Evolutionary conservation across 2,888 invertebrate genomes (phyloP).

Genomic region (Ophion costatus): DNA sequence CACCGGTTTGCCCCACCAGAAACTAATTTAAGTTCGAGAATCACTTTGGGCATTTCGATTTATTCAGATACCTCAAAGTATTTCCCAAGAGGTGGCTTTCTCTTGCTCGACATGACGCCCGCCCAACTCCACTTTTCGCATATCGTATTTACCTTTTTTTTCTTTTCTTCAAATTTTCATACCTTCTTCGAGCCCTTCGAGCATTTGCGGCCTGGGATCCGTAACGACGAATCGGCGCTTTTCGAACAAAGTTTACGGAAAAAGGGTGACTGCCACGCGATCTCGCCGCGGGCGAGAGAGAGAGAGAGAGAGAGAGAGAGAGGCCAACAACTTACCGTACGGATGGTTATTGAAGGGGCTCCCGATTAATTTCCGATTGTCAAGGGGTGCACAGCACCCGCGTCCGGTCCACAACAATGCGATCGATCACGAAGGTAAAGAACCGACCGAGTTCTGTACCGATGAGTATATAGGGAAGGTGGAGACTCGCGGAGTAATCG

Average conservation of each 20-base stretch:
- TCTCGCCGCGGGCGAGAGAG: not conserved
- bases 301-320: conserved; percentile 22
- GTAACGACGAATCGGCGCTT: not conserved
- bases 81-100: conserved; percentile 77
- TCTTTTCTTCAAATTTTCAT: not conserved
- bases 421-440: conserved; percentile 58
- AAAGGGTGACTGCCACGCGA: conserved; percentile 9
- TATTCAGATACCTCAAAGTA: conserved; percentile 81
- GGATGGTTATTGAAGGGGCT: conserved; percentile 17
- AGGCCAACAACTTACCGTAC: conserved; percentile 42
- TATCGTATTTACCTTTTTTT: conserved; percentile 14
- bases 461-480: conserved; percentile 10
- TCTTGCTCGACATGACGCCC: conserved; percentile 28
- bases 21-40: conserved; percentile 83
- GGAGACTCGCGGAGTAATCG: conserved; percentile 38
- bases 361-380: conserved; percentile 64
- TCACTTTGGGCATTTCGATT: conserved; percentile 82
- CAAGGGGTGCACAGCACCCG: conserved; percentile 46
- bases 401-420: conserved; percentile 61
- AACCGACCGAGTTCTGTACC: conserved; percentile 49
- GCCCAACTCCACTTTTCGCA: conserved; percentile 3
- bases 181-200: not conserved
- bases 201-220: too few species aligned
- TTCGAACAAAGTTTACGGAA: conserved; percentile 39
- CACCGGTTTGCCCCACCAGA: conserved; percentile 42